Evolutionary conservation across 1,140 invertebrate species (phyloP).

Genomic region (Samia ricini): DNA sequence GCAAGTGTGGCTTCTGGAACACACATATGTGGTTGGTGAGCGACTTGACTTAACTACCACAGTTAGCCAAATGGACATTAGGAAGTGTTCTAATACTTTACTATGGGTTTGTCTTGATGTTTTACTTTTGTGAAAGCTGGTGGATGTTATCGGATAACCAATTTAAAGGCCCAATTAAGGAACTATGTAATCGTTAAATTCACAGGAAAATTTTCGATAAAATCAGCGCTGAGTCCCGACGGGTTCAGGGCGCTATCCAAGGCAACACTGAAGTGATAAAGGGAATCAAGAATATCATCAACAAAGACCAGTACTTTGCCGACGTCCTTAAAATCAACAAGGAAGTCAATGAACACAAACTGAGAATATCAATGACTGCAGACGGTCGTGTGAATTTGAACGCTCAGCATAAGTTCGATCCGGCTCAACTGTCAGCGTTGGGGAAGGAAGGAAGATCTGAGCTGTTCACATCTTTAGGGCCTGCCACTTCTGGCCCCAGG

Average conservation of each 20-base stretch:
- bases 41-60: no score
- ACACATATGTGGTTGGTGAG: no score
- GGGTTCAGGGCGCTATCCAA: constrained; percentile 53
- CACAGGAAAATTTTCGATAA: constrained; percentile 71
- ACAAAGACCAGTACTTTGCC: constrained; percentile 69
- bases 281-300: constrained; percentile 58
- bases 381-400: constrained; percentile 69
- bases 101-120: no score
- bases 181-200: neutral
- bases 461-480: constrained; percentile 50
- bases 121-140: no score
- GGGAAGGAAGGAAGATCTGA: constrained; percentile 42
- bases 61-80: no score
- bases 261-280: constrained; percentile 69
- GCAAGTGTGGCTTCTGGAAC: no score
- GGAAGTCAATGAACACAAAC: constrained; percentile 60
- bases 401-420: constrained; percentile 58
- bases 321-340: constrained; percentile 66
- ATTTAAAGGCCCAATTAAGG: no score
- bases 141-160: no score
- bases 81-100: no score
- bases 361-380: constrained; percentile 65
- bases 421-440: constrained; percentile 50
- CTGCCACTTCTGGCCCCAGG: constrained; percentile 30
- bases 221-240: constrained; percentile 60